phyloP scores from a whole-genome alignment of 1,140 invertebrate species.

The Drosophila saltans region DNA sequence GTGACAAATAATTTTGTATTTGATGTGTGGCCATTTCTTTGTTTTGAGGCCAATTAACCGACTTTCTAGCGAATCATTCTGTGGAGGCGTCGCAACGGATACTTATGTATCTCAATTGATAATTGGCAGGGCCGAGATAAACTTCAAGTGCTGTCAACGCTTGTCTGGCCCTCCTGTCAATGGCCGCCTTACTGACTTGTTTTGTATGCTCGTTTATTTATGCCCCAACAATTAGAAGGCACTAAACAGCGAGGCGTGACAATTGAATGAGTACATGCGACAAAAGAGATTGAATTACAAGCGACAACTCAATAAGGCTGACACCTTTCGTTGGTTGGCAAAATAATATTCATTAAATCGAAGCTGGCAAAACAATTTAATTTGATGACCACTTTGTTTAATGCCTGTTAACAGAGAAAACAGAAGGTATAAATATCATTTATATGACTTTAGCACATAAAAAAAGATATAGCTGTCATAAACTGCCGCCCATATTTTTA shows the following conservation, averaged over 20 bases:
- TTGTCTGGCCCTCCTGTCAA: background rate
- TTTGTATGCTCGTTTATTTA: constrained; percentile 8
- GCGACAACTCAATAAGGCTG: constrained; percentile 35
- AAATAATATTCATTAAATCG: constrained; percentile 45
- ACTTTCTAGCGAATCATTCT: background rate
- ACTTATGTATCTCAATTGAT: background rate
- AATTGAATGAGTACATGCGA: constrained; percentile 20
- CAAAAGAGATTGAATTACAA: constrained; percentile 35
- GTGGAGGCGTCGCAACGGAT: background rate
- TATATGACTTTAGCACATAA: constrained; percentile 42
- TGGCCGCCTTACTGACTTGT: background rate
- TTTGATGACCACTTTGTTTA: constrained; percentile 33
- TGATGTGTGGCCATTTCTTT: constrained; percentile 8
- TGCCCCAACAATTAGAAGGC: constrained; percentile 53
- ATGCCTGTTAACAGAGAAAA: constrained; percentile 33
- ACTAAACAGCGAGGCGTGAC: constrained; percentile 13
- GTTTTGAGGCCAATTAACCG: constrained; percentile 3
- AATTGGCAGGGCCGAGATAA: background rate
- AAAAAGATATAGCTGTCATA: constrained; percentile 38
- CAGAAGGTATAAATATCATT: constrained; percentile 38
- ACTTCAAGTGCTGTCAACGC: background rate
- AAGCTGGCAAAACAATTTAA: constrained; percentile 38
- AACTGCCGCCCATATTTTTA: constrained; percentile 16
- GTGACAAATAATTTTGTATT: background rate
- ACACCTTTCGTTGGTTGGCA: constrained; percentile 31